Evolutionary conservation across 2,797 vertebrate species (phyloP).

Genomic region (Epinephelus malabaricus): DNA sequence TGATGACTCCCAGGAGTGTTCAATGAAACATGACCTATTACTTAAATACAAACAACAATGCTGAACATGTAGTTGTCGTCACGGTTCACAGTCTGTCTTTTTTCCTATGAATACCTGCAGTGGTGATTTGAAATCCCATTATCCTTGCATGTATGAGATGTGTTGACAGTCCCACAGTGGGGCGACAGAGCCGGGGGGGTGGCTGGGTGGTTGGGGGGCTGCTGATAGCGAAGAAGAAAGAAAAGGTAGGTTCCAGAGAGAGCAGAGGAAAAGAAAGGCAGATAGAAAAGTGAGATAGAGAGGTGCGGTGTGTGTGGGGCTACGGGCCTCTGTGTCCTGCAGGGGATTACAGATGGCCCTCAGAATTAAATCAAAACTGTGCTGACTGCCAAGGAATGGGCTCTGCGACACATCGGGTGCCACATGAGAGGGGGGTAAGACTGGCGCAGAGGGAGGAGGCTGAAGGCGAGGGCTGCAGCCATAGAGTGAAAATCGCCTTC

Average conservation of each 20-base stretch:
- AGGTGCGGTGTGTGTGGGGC: conserved; percentile 52
- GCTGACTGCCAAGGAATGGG: conserved; percentile 79
- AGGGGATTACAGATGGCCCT: conserved; percentile 85
- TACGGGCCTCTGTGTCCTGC: conserved; percentile 68
- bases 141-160: conserved; percentile 59
- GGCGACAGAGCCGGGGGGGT: conserved; percentile 43
- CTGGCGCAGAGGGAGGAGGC: conserved; percentile 59
- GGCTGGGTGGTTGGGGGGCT: conserved; percentile 6
- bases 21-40: conserved; percentile 31
- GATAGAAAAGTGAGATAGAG: conserved; percentile 62
- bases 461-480: conserved; percentile 56
- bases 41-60: conserved; percentile 30
- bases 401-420: conserved; percentile 70
- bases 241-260: conserved; percentile 60
- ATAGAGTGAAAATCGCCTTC: conserved; percentile 78
- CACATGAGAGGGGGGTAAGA: conserved; percentile 65
- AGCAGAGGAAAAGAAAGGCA: conserved; percentile 51
- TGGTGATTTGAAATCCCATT: conserved; percentile 53
- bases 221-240: conserved; percentile 49
- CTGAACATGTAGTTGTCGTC: conserved; percentile 8
- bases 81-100: conserved; percentile 8
- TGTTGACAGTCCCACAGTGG: conserved; percentile 58
- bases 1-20: background rate
- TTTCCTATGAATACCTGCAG: conserved; percentile 41
- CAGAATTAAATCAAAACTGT: conserved; percentile 85